These are phyloP conservation scores for Volucella inflata DNA, from an alignment of 2,888 invertebrate species.

Conservation along the genomic window DNA sequence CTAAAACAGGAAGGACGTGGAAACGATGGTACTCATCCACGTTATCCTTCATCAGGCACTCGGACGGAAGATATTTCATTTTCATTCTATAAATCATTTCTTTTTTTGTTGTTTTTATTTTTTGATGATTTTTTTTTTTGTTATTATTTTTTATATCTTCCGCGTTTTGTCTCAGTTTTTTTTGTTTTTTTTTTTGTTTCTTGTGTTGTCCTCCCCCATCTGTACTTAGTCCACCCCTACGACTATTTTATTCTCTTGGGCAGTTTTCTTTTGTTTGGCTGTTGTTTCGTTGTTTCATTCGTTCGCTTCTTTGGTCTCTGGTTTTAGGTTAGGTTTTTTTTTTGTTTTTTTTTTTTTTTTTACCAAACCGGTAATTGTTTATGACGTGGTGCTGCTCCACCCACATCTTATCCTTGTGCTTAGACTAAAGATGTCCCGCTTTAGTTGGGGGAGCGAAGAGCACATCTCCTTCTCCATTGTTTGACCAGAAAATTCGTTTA, in stretches of 20 bases:
- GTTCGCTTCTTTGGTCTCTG: slow-evolving; percentile 1
- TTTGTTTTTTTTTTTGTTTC: background rate
- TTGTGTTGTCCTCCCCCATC: background rate
- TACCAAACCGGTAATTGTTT: slow-evolving; percentile 53
- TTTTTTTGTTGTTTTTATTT: slow-evolving; percentile 32
- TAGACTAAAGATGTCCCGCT: slow-evolving; percentile 4
- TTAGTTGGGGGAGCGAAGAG: background rate
- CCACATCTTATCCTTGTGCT: slow-evolving; percentile 6
- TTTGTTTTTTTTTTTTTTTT: slow-evolving; percentile 4
- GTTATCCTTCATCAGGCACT: slow-evolving; percentile 61
- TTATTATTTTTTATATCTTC: slow-evolving; percentile 21
- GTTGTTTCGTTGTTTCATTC: slow-evolving; percentile 34
- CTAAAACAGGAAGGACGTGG: background rate
- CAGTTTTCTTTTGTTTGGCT: slow-evolving; percentile 40
- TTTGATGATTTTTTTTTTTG: slow-evolving; percentile 20
- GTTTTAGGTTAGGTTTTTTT: slow-evolving; percentile 22
- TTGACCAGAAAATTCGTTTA: slow-evolving; percentile 57
- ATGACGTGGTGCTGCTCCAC: slow-evolving; percentile 24
- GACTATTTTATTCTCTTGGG: slow-evolving; percentile 8
- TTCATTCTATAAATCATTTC: slow-evolving; percentile 60
- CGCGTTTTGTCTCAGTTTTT: background rate
- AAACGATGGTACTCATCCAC: slow-evolving; percentile 31
- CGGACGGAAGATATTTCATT: slow-evolving; percentile 68
- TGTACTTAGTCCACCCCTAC: no score
- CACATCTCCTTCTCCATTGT: background rate